A percentile compares a stretch with the other conserved stretches of the same genome.
Evolutionary conservation across 1,140 invertebrate species (phyloP).

Genomic region (Drosophila rufa): DNA sequence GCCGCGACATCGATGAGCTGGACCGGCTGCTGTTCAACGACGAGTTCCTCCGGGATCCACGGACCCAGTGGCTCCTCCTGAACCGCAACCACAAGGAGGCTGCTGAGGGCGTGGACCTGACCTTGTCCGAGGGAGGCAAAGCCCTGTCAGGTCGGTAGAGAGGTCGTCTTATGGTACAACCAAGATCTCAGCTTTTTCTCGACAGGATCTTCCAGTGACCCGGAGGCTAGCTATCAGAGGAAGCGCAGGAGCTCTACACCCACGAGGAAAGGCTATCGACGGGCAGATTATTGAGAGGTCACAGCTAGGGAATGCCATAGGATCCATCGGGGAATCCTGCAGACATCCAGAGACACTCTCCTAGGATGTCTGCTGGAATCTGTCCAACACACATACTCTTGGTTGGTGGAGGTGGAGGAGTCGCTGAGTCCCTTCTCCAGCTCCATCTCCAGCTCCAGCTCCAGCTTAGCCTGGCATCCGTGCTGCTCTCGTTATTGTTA

Average conservation of each 20-base stretch:
- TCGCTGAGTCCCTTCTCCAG: not conserved
- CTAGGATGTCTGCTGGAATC: not conserved
- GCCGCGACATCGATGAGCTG: conserved; percentile 17
- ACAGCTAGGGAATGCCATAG: no score
- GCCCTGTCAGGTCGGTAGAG: not conserved
- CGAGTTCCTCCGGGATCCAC: conserved; percentile 23
- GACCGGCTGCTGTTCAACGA: conserved; percentile 11
- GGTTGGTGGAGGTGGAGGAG: not conserved
- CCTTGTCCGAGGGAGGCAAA: not conserved
- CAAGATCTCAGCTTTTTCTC: not conserved
- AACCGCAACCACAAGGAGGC: not conserved
- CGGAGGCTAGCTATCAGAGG: not conserved
- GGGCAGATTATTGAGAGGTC: no score
- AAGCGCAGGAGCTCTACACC: not conserved
- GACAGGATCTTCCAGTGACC: not conserved
- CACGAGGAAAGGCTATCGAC: no score
- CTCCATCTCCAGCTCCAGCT: not conserved
- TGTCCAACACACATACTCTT: no score
- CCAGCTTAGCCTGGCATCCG: conserved; percentile 6
- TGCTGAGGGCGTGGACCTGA: not conserved
- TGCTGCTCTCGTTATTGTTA: conserved; percentile 66
- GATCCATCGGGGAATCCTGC: no score
- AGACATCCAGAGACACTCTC: no score
- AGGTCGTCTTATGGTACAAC: rapidly evolving
- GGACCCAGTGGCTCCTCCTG: conserved; percentile 9